Evolutionary conservation across 2,113 vertebrate genomes (phyloP).

Genomic region (Candoia aspera): DNA sequence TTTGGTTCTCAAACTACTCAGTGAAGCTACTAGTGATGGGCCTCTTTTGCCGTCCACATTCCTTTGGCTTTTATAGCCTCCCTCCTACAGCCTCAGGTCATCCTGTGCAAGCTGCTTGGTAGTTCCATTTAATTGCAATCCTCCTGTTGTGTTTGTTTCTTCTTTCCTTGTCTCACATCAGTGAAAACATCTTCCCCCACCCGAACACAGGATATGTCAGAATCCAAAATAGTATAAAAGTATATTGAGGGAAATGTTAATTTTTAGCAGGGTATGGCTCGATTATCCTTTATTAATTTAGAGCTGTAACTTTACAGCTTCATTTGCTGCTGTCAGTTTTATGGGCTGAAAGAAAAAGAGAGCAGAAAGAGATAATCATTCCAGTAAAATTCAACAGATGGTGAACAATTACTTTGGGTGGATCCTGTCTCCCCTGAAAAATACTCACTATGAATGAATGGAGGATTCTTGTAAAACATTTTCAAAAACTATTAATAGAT

Average conservation of each 20-base stretch:
- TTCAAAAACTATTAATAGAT: background rate
- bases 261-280: conserved; percentile 60
- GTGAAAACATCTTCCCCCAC: conserved; percentile 25
- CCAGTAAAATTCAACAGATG: conserved; percentile 58
- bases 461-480: conserved; percentile 11
- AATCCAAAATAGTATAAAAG: conserved; percentile 47
- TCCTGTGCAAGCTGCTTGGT: background rate
- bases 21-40: background rate
- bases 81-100: background rate
- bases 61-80: conserved; percentile 8
- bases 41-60: background rate
- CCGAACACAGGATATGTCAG: background rate
- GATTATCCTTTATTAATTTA: conserved; percentile 61
- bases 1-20: background rate
- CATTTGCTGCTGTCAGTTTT: conserved; percentile 62
- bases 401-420: conserved; percentile 46
- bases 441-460: background rate
- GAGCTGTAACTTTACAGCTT: conserved; percentile 60
- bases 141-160: background rate
- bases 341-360: conserved; percentile 50
- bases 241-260: conserved; percentile 32
- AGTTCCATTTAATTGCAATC: background rate
- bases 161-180: conserved; percentile 32
- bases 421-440: conserved; percentile 12
- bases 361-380: conserved; percentile 50